Evolutionary conservation across 1,140 invertebrate genomes (phyloP).

Genomic region (Lucilia cuprina): DNA sequence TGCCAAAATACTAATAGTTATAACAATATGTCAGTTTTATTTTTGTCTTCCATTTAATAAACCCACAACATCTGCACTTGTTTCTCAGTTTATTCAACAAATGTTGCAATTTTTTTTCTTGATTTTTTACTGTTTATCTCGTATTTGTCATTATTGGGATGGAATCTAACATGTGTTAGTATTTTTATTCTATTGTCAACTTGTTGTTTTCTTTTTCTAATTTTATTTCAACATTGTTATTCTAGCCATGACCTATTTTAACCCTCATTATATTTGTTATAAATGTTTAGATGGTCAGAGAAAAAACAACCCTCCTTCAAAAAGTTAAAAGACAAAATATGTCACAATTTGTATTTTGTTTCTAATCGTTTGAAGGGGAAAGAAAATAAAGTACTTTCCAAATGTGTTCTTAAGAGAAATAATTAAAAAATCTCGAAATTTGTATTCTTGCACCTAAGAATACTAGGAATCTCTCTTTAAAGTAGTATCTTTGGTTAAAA

Average conservation of each 20-base stretch:
- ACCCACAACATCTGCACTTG: not conserved
- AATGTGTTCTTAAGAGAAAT: too few species aligned
- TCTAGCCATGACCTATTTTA: constrained; percentile 23
- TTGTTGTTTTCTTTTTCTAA: not conserved
- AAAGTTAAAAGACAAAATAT: not conserved
- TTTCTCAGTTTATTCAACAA: not conserved
- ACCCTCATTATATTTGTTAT: not conserved
- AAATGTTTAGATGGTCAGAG: not conserved
- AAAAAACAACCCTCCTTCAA: not conserved
- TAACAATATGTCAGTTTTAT: not conserved
- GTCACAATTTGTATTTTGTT: not conserved
- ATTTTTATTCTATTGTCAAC: not conserved
- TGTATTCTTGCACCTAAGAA: too few species aligned
- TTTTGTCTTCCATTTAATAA: not conserved
- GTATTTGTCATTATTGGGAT: not conserved
- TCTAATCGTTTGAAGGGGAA: too few species aligned
- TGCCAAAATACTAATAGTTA: not conserved
- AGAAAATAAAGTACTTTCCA: too few species aligned
- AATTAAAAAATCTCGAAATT: too few species aligned
- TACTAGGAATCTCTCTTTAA: too few species aligned
- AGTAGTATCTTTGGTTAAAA: too few species aligned
- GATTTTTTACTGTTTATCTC: not conserved
- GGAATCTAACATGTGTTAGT: not conserved
- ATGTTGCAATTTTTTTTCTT: constrained; percentile 20
- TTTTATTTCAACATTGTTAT: not conserved